A percentile compares a stretch with the other conserved stretches of the same genome.
These are phyloP conservation scores for Brachystomella parvula DNA, from an alignment of 1,140 invertebrate genomes.

Conservation along the genomic window DNA sequence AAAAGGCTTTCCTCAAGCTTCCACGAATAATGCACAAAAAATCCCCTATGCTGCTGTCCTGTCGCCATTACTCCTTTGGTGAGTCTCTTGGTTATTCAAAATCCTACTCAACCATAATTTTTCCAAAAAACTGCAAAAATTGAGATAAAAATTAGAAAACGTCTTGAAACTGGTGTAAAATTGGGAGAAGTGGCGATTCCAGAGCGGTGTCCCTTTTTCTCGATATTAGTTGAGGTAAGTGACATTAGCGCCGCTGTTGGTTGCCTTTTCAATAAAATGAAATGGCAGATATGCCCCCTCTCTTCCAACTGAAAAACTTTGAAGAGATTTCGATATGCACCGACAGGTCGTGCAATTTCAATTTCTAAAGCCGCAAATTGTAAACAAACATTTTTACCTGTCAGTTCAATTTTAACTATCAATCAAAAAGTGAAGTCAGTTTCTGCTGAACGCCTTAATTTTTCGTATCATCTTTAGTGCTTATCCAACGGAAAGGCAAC, in stretches of 20 bases:
- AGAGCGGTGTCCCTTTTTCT: not conserved
- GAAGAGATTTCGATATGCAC: not conserved
- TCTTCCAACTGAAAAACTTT: not conserved
- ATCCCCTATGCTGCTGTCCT: not conserved
- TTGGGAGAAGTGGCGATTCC: not conserved
- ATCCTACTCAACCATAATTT: not conserved
- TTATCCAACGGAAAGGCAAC: too few species aligned
- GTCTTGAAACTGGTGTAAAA: not conserved
- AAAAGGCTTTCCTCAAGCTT: too few species aligned
- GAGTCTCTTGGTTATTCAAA: not conserved
- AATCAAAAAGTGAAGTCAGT: not conserved
- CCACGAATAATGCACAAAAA: not conserved
- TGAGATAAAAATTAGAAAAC: not conserved
- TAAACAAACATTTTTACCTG: not conserved
- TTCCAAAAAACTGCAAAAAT: too few species aligned
- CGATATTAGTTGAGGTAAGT: slow-evolving; percentile 16
- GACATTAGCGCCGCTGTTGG: slow-evolving; percentile 22
- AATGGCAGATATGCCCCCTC: not conserved
- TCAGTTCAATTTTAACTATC: not conserved
- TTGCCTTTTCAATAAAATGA: slow-evolving; percentile 5
- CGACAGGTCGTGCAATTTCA: slow-evolving; percentile 22
- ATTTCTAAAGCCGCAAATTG: not conserved
- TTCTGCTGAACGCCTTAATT: not conserved
- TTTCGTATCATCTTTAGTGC: too few species aligned
- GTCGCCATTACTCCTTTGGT: not conserved